Base-by-base conservation (phyloP, 2,888 invertebrate genomes). In the Melanotus villosus region DNA sequence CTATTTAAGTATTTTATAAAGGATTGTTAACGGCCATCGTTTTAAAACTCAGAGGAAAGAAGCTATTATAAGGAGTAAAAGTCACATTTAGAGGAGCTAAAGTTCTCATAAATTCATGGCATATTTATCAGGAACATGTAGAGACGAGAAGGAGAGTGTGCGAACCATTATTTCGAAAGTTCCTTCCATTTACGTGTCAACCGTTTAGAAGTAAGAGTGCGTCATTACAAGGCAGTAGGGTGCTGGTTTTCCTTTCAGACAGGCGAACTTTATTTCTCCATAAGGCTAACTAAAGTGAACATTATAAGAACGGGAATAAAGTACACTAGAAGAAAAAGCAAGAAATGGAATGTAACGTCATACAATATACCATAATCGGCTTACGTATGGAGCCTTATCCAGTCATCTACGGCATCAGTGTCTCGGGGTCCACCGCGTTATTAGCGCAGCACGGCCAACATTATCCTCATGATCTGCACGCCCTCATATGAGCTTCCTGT, bases 391-490 rank as follows among this genome's bases (percentile, higher is more conserved):
- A 36, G 47, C 56, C 47, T 68, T 68, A 68, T 68, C 67, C 62
- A 47, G 54, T 21, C 60, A 67, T 67, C 60, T 60, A 54, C 41
- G 54, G 52, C 60, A 67, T 43, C 43, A 67, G 50, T 18, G 66
- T 67, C 66, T 68, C 50, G 45, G 56, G 66, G 56, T 62, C 67
- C 66, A 57, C 62, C 30, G 56, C 57, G 62, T 62, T 68, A 68
- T 68, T 68, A 62, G 59, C 54, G 41, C 41, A 54, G 32, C 36
- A 60, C 41, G 54, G 41, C 56, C 62, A 36, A 60, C 67, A 62
- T 68, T 63, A 68, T 68, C 62, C 56, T 59, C 60, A 54, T 67
- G 66, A 67, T 67, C 66, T 68, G 67, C 43, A 59, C 67, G 60
- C 56, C 54, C 54, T 63, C 58, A 62, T 57, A 62, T 54, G 56